phyloP scores from a whole-genome alignment of 2,113 vertebrate genomes.

The Pleuronectes platessa region DNA sequence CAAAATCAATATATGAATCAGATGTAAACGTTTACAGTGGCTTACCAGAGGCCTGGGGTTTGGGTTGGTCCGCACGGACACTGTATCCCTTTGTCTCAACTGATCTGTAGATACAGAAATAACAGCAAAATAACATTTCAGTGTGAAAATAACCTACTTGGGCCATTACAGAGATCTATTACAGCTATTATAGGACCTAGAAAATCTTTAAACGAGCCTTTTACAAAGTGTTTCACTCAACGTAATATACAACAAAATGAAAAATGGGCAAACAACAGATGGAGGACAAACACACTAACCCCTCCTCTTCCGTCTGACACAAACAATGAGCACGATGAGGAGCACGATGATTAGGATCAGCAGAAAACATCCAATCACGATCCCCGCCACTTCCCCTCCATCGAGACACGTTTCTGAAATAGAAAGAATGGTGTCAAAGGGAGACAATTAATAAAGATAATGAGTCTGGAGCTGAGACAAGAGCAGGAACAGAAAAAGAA shows the following conservation, averaged over 20 bases:
- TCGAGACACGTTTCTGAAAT: slow-evolving; percentile 77
- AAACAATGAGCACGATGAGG: slow-evolving; percentile 76
- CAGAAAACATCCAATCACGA: slow-evolving; percentile 80
- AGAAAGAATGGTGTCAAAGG: slow-evolving; percentile 39
- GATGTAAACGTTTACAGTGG: slow-evolving; percentile 26
- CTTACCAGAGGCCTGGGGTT: slow-evolving; percentile 68
- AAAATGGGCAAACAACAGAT: slow-evolving; percentile 1
- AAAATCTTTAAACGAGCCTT: slow-evolving; percentile 14
- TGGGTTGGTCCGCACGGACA: slow-evolving; percentile 38
- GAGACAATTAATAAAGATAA: slow-evolving; percentile 63
- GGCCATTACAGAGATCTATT: not conserved
- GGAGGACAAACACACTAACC: slow-evolving; percentile 54
- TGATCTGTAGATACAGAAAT: slow-evolving; percentile 55
- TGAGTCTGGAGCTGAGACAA: slow-evolving; percentile 47
- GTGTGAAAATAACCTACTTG: not conserved
- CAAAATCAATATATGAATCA: slow-evolving; percentile 55
- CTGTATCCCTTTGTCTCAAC: slow-evolving; percentile 38
- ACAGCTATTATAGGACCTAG: not conserved
- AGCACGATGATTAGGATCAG: slow-evolving; percentile 76
- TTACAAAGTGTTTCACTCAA: not conserved
- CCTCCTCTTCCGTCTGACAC: slow-evolving; percentile 60
- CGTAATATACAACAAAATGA: not conserved
- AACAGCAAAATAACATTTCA: not conserved
- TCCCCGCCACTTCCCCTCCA: slow-evolving; percentile 79
- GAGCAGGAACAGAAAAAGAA: slow-evolving; percentile 1